Evolutionary conservation across 2,888 invertebrate genomes (phyloP), one percentile per base, ranked within the genome.

Genomic region (Acrobasis suavella): DNA sequence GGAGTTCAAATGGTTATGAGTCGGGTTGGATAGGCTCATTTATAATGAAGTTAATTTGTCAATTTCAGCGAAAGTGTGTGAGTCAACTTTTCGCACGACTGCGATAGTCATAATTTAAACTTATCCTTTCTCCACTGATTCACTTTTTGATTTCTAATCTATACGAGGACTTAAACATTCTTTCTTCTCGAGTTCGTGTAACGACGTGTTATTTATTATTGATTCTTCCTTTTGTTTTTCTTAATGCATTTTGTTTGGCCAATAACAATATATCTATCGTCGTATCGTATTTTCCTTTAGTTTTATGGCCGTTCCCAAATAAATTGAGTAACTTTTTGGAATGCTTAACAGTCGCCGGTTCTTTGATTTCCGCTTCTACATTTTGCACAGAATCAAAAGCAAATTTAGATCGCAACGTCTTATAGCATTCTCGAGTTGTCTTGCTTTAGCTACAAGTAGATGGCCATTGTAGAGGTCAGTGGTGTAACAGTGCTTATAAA

Each of bases 121-220:
- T 65, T 65, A 66, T 71, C 71, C 75, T 81, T 83, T 81, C 80
- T 74, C 73, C 68, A 65, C 63, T 76, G 67, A 73, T 69, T 78
- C 73, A 76, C 71, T 69, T 67, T 75, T 72, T 68, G 66, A 67
- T 67, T 66, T 67, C 58, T 63, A 62, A 63, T 52, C 49, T 17
- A 17, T 16, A 62, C 5, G 32, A 32, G 32, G 2, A 8, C 62
- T 64, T 63, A 38, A 9, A 38, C 56, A 42, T 56, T 39, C 38
- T 32, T 32, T 52, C 14, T 32, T 9, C 50, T 22, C 32, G n/a
- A 17, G 52, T 52, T 37, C n/a, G 32, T 32, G 14, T 52, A 52
- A 12, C 51, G 22, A 32, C 32, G 51, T 51, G 22, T 22, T 52
- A 32, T 51, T 51, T 51, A 51, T 22, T 51, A 51, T 52, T 32